A percentile compares a stretch with the other conserved stretches of the same genome.
Conservation (phyloP, 2,797 vertebrate species). For the Gallinago nigripennis region DNA sequence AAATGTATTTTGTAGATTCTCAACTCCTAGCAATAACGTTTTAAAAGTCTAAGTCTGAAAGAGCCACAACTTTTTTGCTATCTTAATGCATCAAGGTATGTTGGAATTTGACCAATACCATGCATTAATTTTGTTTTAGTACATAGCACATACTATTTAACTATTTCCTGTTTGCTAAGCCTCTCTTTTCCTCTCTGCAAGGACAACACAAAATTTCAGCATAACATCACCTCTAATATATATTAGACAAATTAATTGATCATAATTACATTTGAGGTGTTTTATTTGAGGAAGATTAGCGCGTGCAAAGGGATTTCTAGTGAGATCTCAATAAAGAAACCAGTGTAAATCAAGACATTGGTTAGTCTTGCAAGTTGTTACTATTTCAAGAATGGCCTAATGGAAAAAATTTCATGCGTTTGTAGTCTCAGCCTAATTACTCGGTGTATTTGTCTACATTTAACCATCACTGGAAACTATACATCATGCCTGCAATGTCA, state of each 20-base stretch:
- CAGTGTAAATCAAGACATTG: background rate
- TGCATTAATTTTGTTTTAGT: background rate
- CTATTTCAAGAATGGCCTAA: background rate
- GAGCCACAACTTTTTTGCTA: background rate
- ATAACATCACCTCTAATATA: background rate
- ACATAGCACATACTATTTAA: background rate
- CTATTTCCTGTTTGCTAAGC: background rate
- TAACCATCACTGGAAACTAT: background rate
- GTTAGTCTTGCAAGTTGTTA: background rate
- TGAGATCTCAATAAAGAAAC: background rate
- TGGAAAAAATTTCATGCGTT: background rate
- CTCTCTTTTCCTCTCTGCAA: background rate
- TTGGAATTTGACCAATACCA: background rate
- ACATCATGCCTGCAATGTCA: background rate
- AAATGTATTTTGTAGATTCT: background rate
- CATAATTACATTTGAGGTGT: background rate
- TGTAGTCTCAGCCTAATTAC: background rate
- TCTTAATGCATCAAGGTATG: background rate
- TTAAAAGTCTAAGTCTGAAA: background rate
- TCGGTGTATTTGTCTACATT: background rate
- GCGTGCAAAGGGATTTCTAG: background rate
- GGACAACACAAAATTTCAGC: background rate
- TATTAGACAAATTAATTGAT: background rate
- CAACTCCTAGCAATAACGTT: background rate
- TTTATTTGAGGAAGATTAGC: background rate